Evolutionary conservation across 2,888 invertebrate genomes (phyloP).

Genomic region (Drosophila pullipes): DNA sequence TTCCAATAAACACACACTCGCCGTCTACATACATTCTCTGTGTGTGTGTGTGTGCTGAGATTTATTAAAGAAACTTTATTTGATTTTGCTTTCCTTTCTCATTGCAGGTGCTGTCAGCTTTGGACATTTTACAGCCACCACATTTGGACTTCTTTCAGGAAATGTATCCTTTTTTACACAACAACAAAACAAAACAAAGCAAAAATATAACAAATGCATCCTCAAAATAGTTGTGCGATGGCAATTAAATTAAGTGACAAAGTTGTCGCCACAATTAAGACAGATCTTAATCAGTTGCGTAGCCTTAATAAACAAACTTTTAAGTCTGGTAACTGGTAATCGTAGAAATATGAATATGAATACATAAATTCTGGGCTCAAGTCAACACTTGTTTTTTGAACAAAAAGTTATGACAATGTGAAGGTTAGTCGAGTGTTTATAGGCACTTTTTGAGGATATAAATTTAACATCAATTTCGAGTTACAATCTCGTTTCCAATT

Average conservation of each 20-base stretch:
- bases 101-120: conserved; percentile 96
- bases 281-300: neutral
- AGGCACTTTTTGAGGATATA: no score
- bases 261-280: neutral
- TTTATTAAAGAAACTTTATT: conserved; percentile 49
- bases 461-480: no score
- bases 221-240: neutral
- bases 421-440: no score
- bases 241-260: neutral
- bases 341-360: neutral
- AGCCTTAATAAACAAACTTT: neutral
- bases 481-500: neutral
- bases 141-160: conserved; percentile 99
- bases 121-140: conserved; percentile 99
- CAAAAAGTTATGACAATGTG: no score
- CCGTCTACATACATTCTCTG: conserved; percentile 32
- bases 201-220: neutral
- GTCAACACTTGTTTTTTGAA: no score
- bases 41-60: conserved; percentile 17
- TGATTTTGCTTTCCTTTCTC: conserved; percentile 19
- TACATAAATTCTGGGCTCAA: no score
- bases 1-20: conserved; percentile 47
- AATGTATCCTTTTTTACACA: conserved; percentile 95
- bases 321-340: neutral
- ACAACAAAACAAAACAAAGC: conserved; percentile 33